A percentile compares a stretch with the other conserved stretches of the same genome.
These are phyloP conservation scores for Brachyalestes nurse DNA, from an alignment of 2,797 vertebrate genomes.

Conservation along the genomic window DNA sequence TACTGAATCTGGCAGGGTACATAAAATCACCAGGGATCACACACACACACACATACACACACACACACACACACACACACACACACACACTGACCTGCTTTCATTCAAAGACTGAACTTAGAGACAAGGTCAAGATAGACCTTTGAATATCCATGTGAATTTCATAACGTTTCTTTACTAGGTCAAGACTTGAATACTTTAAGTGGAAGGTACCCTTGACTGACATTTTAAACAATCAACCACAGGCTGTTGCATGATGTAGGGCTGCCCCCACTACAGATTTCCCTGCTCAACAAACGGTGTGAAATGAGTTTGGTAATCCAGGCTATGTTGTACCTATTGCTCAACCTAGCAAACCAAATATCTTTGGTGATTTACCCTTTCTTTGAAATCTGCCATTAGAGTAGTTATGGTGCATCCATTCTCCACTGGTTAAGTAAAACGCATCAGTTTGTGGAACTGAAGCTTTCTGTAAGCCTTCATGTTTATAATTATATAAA, in stretches of 20 bases:
- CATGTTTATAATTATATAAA: background rate
- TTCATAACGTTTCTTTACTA: background rate
- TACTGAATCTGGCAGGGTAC: slow-evolving; percentile 58
- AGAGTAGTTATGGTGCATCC: no score
- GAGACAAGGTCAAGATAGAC: slow-evolving; percentile 12
- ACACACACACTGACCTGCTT: slow-evolving; percentile 44
- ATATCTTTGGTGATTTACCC: no score
- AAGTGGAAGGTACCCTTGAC: background rate
- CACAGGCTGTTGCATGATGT: background rate
- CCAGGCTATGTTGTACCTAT: no score
- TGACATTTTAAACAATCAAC: background rate
- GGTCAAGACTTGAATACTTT: background rate
- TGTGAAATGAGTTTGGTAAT: no score
- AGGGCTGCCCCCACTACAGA: background rate
- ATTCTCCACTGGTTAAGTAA: background rate
- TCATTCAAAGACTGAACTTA: slow-evolving; percentile 4
- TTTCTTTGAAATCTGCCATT: no score
- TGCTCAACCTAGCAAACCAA: no score
- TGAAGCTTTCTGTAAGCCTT: background rate
- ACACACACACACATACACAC: slow-evolving; percentile 41
- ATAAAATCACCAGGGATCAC: slow-evolving; percentile 32
- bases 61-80: slow-evolving; percentile 29
- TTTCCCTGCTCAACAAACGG: background rate
- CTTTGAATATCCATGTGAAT: background rate
- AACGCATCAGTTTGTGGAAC: background rate